These are phyloP conservation scores for Nasonia giraulti DNA, from an alignment of 1,140 invertebrate species.

Conservation along the genomic window DNA sequence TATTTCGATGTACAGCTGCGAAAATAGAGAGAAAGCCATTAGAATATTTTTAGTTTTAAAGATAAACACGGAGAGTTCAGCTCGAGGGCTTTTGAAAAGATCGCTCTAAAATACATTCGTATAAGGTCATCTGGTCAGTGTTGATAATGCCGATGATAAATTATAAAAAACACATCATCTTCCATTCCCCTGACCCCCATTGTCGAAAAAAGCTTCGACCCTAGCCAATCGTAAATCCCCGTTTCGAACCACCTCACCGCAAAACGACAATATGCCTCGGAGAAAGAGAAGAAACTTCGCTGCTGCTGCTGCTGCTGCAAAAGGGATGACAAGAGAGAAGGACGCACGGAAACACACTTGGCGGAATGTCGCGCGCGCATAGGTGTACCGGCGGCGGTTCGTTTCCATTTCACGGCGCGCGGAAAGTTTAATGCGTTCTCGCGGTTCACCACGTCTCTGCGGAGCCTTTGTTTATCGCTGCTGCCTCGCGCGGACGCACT, in stretches of 20 bases:
- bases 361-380: constrained; percentile 22
- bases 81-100: background rate
- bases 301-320: background rate
- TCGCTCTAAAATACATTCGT: background rate
- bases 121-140: background rate
- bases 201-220: background rate
- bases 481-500: constrained; percentile 28
- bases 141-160: background rate
- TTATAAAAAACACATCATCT: background rate
- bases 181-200: background rate
- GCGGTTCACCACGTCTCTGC: constrained; percentile 6
- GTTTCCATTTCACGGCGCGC: constrained; percentile 41
- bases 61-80: too few species aligned
- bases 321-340: background rate
- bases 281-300: too few species aligned
- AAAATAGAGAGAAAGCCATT: constrained; percentile 69
- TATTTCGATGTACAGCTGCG: constrained; percentile 92
- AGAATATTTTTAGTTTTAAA: background rate
- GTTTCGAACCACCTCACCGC: too few species aligned
- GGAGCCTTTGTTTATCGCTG: constrained; percentile 45
- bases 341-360: background rate
- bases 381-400: constrained; percentile 23
- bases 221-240: background rate
- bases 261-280: background rate
- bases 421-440: constrained; percentile 50